phyloP scores from a whole-genome alignment of 2,113 vertebrate species.

The Rattus norvegicus region DNA sequence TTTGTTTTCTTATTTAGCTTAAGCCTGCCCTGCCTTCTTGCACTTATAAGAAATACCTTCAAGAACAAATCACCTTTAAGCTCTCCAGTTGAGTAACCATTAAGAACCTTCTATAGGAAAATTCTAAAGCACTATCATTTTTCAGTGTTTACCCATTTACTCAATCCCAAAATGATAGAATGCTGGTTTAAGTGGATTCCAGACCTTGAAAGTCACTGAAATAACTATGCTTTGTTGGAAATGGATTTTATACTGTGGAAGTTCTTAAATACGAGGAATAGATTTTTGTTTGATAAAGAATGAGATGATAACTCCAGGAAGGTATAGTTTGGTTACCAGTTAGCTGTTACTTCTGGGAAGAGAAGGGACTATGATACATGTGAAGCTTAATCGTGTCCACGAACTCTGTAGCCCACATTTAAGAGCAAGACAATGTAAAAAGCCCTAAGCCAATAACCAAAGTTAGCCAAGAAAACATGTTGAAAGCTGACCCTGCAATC shows the following conservation, averaged over 20 bases:
- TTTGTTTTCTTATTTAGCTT: constrained; percentile 36
- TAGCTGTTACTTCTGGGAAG: not conserved
- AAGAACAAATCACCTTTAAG: not conserved
- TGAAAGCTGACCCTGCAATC: not conserved
- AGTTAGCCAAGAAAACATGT: constrained; percentile 21
- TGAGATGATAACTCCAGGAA: constrained; percentile 28
- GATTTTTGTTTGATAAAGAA: not conserved
- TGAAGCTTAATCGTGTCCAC: not conserved
- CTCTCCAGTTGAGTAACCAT: not conserved
- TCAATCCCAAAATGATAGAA: constrained; percentile 28
- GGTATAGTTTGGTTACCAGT: not conserved
- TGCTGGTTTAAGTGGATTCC: not conserved
- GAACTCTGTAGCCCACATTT: not conserved
- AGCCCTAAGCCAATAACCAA: not conserved
- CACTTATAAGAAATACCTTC: not conserved
- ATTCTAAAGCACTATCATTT: constrained; percentile 18
- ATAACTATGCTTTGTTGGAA: not conserved
- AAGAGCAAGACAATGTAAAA: constrained; percentile 34
- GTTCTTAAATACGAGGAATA: not conserved
- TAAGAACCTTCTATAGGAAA: not conserved
- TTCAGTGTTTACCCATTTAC: not conserved
- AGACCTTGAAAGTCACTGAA: not conserved
- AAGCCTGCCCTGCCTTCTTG: not conserved
- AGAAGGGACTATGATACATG: not conserved
- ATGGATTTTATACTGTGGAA: not conserved